Evolutionary conservation across 2,797 vertebrate species (phyloP), one percentile per base, ranked within the genome.

Genomic region (Chaunax sp.): DNA sequence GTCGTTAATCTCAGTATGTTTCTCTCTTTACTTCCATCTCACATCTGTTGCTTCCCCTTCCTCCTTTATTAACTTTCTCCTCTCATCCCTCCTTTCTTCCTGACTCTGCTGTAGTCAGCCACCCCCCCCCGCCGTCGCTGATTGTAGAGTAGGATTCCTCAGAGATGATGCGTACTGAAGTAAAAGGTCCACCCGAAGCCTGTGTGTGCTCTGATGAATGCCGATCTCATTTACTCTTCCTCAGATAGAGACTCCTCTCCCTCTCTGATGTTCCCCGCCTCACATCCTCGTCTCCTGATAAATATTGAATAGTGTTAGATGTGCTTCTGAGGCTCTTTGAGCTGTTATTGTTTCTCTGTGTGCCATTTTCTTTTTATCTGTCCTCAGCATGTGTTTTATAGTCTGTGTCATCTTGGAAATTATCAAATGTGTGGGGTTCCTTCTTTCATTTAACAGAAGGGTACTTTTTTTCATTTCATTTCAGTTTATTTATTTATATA

Each of bases 211-310:
- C 57, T 53, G 72, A 64, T 80, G 83, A 79, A 70, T 73, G 75
- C 57, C 28, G n/a, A 72, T 81, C 70, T 88, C 69, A 73, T 81
- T 74, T 72, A 54, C 75, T 69, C 56, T 51, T 47, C 63, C 60
- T 61, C 63, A 62, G 75, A 80, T 72, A 75, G 30, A 9, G 30
- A 9, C 55, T 46, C 51, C 35, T 44, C 65, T 64, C 26, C 16
- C 56, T 38, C 30, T 67, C 58, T 51, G 51, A 25, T 62, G 51
- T 15, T 20, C 22, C 33, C 33, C 6, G 20, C 59, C 50, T 64
- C 60, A 15, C 56, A 23, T 64, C 37, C 72, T 61, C 52, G 16
- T 69, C 62, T 64, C 46, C 60, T 69, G 74, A 78, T 85, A 38
- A 80, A 75, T 69, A 59, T 37, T 75, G 60, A 76, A 69, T 18